Evolutionary conservation across 2,888 invertebrate species (phyloP).

Genomic region (Drosophila prolongata): DNA sequence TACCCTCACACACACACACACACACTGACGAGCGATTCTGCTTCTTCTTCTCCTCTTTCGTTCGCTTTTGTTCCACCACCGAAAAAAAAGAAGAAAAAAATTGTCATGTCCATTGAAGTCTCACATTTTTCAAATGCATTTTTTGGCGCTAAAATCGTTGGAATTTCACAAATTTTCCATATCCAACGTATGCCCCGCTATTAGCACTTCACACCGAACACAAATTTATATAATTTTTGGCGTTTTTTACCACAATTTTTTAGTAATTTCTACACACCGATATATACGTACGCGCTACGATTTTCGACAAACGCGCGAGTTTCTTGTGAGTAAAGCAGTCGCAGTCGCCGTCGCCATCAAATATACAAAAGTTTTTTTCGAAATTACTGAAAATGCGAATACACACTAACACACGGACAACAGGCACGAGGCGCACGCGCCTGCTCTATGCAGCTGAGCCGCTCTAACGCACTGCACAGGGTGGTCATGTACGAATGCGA

Average conservation of each 20-base stretch:
- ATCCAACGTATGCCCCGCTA: constrained; percentile 50
- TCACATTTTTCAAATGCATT: constrained; percentile 79
- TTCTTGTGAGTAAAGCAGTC: constrained; percentile 81
- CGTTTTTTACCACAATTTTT: constrained; percentile 79
- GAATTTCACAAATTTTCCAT: constrained; percentile 56
- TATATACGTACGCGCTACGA: constrained; percentile 79
- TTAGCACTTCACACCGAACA: constrained; percentile 61
- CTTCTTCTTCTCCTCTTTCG: constrained; percentile 68
- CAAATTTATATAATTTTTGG: constrained; percentile 72
- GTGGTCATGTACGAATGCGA: constrained; percentile 51
- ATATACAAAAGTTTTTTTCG: constrained; percentile 83
- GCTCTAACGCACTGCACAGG: constrained; percentile 8
- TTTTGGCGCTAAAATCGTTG: constrained; percentile 66
- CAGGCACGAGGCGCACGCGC: constrained; percentile 70
- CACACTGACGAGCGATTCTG: constrained; percentile 58
- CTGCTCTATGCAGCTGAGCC: constrained; percentile 28
- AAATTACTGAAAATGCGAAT: constrained; percentile 80
- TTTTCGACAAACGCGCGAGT: constrained; percentile 83
- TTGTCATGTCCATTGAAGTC: constrained; percentile 80
- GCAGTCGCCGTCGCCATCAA: constrained; percentile 80
- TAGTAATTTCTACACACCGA: constrained; percentile 80
- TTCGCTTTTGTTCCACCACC: constrained; percentile 70
- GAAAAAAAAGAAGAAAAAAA: constrained; percentile 66
- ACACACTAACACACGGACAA: constrained; percentile 66
- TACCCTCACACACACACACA: constrained; percentile 44